These are phyloP conservation scores for Lampris megalopsis DNA, from an alignment of 2,113 vertebrate species.

Conservation along the genomic window DNA sequence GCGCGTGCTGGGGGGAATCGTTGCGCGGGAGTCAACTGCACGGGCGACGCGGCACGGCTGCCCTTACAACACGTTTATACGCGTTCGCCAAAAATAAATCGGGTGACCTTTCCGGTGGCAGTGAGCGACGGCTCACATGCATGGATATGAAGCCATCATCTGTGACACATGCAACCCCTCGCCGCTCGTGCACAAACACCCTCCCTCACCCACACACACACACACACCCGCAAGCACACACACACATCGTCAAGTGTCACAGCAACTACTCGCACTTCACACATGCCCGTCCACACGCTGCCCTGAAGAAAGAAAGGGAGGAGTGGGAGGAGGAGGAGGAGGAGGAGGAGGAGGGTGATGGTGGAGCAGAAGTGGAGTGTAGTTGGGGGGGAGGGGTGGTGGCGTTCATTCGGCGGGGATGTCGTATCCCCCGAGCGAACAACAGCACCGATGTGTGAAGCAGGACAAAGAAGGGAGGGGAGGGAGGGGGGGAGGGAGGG, in stretches of 20 bases:
- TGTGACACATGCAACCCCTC: conserved; percentile 10
- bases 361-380: background rate
- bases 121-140: conserved; percentile 43
- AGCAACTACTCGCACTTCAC: conserved; percentile 36
- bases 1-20: conserved; percentile 63
- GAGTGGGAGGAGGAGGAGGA: background rate
- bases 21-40: conserved; percentile 49
- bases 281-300: conserved; percentile 24
- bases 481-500: conserved; percentile 54
- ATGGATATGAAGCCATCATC: conserved; percentile 56
- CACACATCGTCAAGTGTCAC: background rate
- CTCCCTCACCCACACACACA: conserved; percentile 37
- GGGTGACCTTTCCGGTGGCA: conserved; percentile 66
- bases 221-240: background rate
- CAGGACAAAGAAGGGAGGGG: conserved; percentile 73
- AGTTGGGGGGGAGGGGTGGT: conserved; percentile 42
- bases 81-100: conserved; percentile 73
- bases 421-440: conserved; percentile 51
- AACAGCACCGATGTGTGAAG: conserved; percentile 59
- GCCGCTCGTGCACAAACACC: background rate
- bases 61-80: conserved; percentile 69
- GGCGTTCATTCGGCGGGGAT: conserved; percentile 26
- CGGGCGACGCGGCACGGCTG: conserved; percentile 36
- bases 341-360: conserved; percentile 38
- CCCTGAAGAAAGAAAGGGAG: conserved; percentile 47